These are phyloP conservation scores for Graphium colonna DNA, from an alignment of 2,888 invertebrate genomes.

Conservation along the genomic window DNA sequence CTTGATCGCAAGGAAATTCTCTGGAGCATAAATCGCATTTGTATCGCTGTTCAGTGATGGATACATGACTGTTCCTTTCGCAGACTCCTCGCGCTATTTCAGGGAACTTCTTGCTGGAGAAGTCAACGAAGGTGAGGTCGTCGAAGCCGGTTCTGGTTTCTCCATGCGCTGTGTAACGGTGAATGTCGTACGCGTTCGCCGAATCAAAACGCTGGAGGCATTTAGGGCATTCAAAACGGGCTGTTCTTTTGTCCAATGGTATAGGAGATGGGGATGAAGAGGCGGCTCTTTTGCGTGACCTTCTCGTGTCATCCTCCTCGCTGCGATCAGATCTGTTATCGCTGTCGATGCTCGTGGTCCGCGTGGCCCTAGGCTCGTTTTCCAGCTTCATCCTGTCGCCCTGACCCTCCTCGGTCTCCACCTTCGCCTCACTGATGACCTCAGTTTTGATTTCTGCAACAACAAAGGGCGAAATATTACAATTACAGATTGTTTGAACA, in stretches of 20 bases:
- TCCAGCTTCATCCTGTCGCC: conserved; percentile 56
- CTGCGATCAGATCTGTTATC: conserved; percentile 80
- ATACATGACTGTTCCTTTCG: conserved; percentile 82
- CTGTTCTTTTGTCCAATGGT: conserved; percentile 61
- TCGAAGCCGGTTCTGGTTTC: conserved; percentile 83
- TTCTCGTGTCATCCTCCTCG: conserved; percentile 62
- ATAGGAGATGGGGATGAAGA: conserved; percentile 60
- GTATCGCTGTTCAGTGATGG: conserved; percentile 80
- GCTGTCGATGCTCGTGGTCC: conserved; percentile 74
- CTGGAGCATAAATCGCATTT: conserved; percentile 85
- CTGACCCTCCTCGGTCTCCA: conserved; percentile 47
- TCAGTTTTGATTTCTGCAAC: conserved; percentile 78
- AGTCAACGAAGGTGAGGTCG: conserved; percentile 88
- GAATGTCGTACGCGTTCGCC: conserved; percentile 85
- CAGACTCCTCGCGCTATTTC: conserved; percentile 87
- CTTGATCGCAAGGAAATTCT: conserved; percentile 85
- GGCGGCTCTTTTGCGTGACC: conserved; percentile 63
- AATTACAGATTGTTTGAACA: conserved; percentile 60
- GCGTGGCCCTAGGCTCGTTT: conserved; percentile 51
- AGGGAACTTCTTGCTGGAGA: conserved; percentile 88
- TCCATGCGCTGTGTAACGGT: conserved; percentile 82
- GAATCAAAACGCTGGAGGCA: conserved; percentile 88
- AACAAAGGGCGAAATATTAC: conserved; percentile 47
- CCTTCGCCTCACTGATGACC: conserved; percentile 69
- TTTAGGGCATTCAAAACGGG: conserved; percentile 82